Percentiles rank a stretch among this genome's conserved stretches.
Conservation (phyloP, 2,113 vertebrate species). For the Catharus minimus region DNA sequence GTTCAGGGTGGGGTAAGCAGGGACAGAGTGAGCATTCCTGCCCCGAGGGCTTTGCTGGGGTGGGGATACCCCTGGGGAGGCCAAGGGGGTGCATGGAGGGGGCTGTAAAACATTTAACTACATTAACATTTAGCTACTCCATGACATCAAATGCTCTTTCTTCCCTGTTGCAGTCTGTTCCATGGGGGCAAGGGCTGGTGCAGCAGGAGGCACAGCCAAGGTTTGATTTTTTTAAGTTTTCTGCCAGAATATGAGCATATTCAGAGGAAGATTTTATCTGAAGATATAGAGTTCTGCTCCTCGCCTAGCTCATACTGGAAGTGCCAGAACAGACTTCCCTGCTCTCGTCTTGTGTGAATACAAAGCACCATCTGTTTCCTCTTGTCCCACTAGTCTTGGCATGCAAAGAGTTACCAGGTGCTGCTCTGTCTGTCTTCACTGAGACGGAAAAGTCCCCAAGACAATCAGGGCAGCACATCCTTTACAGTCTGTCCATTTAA, state of each 20-base stretch:
- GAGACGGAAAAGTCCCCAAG: not conserved
- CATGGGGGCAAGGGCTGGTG: not conserved
- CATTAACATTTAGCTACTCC: not conserved
- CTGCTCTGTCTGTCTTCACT: not conserved
- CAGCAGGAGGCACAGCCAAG: not conserved
- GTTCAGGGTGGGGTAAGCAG: accelerated
- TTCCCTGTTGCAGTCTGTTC: not conserved
- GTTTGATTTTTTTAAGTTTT: not conserved
- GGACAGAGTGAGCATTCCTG: not conserved
- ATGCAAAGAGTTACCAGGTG: slow-evolving; percentile 44
- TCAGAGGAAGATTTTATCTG: not conserved
- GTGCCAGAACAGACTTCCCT: slow-evolving; percentile 35
- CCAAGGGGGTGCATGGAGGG: not conserved
- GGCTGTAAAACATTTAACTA: not conserved
- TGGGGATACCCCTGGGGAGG: not conserved
- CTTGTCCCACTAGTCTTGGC: slow-evolving; percentile 15
- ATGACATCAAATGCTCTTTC: not conserved
- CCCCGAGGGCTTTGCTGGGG: not conserved
- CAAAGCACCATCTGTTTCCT: slow-evolving; percentile 48
- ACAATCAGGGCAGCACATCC: slow-evolving; percentile 7
- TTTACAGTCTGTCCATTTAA: slow-evolving; percentile 1
- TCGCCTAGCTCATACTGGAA: not conserved
- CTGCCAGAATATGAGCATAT: slow-evolving; percentile 20
- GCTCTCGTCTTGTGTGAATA: not conserved
- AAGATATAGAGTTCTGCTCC: not conserved